These are phyloP conservation scores for Dinocampus coccinellae DNA, from an alignment of 2,888 invertebrate species.

Conservation along the genomic window DNA sequence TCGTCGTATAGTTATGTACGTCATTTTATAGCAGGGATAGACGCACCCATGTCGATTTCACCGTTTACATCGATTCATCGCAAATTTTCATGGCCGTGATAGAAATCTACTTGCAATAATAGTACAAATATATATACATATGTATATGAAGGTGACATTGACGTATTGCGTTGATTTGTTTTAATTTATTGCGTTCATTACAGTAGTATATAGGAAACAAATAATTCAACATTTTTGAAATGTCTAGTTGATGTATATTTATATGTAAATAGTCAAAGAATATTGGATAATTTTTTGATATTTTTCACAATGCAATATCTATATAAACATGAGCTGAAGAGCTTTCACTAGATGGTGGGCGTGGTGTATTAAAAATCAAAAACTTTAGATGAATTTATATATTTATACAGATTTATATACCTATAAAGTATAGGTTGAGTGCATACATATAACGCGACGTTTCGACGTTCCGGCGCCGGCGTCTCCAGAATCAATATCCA, in stretches of 20 bases:
- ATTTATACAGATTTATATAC: slow-evolving; percentile 7
- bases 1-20: neutral
- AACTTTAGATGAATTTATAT: too few species aligned
- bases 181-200: too few species aligned
- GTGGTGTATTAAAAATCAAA: neutral
- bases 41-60: slow-evolving; percentile 35
- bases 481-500: slow-evolving; percentile 65
- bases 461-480: slow-evolving; percentile 58
- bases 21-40: neutral
- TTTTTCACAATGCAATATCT: neutral
- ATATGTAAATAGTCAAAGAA: too few species aligned
- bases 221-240: too few species aligned
- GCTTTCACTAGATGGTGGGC: slow-evolving; percentile 17
- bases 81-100: slow-evolving; percentile 24
- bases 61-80: slow-evolving; percentile 29
- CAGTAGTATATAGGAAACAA: too few species aligned
- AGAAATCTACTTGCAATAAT: neutral
- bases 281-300: too few species aligned
- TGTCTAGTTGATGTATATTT: too few species aligned
- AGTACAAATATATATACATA: neutral
- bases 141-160: too few species aligned
- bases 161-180: too few species aligned
- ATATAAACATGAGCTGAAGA: neutral
- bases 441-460: slow-evolving; percentile 41
- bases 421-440: slow-evolving; percentile 5